phyloP scores from a whole-genome alignment of 2,888 invertebrate genomes.

The Caprella mutica region DNA sequence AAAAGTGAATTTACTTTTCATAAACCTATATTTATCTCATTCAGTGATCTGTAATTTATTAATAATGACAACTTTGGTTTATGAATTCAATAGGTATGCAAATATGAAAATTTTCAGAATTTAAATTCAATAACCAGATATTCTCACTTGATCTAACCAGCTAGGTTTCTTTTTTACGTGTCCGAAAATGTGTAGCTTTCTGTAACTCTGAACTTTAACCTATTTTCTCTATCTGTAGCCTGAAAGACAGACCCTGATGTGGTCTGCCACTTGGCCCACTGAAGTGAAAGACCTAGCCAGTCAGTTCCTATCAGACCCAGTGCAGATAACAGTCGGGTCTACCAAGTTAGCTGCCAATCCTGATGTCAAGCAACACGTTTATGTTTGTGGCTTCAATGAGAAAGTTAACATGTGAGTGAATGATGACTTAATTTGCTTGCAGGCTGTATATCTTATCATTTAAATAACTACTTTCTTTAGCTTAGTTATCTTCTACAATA shows the following conservation, averaged over 20 bases:
- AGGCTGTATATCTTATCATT: no score
- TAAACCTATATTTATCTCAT: neutral
- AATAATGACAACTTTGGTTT: neutral
- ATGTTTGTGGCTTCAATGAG: neutral
- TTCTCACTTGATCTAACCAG: neutral
- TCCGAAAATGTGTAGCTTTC: neutral
- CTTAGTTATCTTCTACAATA: no score
- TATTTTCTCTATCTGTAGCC: neutral
- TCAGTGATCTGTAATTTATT: neutral
- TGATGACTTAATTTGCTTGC: no score
- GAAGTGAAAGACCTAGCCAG: conserved; percentile 9
- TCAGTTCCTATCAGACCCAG: conserved; percentile 5
- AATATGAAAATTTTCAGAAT: neutral
- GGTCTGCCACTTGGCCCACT: conserved; percentile 15
- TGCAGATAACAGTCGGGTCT: conserved; percentile 12
- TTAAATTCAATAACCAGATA: neutral
- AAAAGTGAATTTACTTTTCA: neutral
- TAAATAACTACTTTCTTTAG: no score
- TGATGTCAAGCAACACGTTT: conserved; percentile 1
- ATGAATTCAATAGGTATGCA: neutral
- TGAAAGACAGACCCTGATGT: conserved; percentile 16
- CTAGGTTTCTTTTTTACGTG: neutral
- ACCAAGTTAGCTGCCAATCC: conserved; percentile 9
- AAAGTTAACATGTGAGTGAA: conserved; percentile 5
- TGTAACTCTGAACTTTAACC: neutral